These are phyloP conservation scores for Cephonodes hylas DNA, from an alignment of 2,888 invertebrate species.

Conservation along the genomic window DNA sequence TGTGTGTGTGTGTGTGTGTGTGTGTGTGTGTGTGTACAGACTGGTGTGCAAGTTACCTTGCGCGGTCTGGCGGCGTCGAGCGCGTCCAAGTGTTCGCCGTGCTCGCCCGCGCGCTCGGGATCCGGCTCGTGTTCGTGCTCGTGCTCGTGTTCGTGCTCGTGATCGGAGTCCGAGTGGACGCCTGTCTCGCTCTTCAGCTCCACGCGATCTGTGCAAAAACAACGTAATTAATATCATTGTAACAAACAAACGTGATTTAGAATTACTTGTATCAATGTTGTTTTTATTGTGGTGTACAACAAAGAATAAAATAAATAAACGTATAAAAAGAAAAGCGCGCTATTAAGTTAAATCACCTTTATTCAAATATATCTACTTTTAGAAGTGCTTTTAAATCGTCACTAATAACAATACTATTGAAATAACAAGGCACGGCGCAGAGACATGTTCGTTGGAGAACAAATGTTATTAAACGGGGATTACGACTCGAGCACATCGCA, in stretches of 20 bases:
- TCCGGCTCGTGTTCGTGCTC: slow-evolving; percentile 52
- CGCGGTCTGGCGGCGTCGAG: slow-evolving; percentile 64
- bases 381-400: too few species aligned
- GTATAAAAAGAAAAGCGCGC: neutral
- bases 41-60: slow-evolving; percentile 65
- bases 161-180: slow-evolving; percentile 63
- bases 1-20: too few species aligned
- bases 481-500: too few species aligned
- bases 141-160: slow-evolving; percentile 54
- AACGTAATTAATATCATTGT: neutral
- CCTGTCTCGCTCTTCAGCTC: slow-evolving; percentile 64
- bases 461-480: neutral
- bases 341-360: too few species aligned
- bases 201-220: slow-evolving; percentile 48
- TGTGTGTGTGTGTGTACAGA: neutral
- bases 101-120: slow-evolving; percentile 49
- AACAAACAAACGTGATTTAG: neutral
- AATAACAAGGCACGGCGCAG: too few species aligned
- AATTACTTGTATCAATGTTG: too few species aligned
- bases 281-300: too few species aligned
- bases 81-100: slow-evolving; percentile 52
- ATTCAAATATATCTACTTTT: too few species aligned
- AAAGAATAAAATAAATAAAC: too few species aligned
- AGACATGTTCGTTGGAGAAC: neutral
- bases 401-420: too few species aligned